Conservation (phyloP, 2,888 invertebrate species). For the Meghimatium bilineatum region DNA sequence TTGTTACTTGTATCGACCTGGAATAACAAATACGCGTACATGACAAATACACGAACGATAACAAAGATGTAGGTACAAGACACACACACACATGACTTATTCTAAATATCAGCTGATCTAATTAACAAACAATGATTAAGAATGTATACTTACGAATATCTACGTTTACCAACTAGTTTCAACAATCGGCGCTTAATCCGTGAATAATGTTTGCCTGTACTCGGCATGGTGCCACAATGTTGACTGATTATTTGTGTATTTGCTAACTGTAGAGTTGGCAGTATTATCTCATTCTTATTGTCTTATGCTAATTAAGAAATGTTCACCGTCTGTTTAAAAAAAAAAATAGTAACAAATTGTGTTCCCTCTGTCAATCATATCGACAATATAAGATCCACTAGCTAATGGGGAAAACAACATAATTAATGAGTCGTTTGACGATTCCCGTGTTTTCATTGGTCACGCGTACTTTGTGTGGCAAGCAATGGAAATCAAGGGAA, state of each 20-base stretch:
- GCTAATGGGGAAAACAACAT: no score
- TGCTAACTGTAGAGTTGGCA: not conserved
- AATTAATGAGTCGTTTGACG: no score
- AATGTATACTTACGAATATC: not conserved
- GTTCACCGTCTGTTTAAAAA: no score
- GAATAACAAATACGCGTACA: not conserved
- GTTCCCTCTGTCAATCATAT: no score
- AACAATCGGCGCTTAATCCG: not conserved
- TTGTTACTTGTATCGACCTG: no score
- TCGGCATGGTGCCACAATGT: not conserved
- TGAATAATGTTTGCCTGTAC: not conserved
- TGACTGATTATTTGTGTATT: not conserved
- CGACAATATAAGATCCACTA: no score
- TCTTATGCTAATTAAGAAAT: no score
- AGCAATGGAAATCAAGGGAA: no score
- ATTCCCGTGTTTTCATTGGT: no score
- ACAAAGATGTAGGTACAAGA: not conserved
- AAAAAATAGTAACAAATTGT: no score
- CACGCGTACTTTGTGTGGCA: no score
- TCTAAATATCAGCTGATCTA: not conserved
- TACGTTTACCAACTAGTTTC: not conserved
- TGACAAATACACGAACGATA: not conserved
- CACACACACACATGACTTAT: no score
- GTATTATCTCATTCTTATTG: not conserved
- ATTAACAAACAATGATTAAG: not conserved